A percentile compares a stretch with the other conserved stretches of the same genome.
These are phyloP conservation scores for Anser brachyrhynchus DNA, from an alignment of 2,113 vertebrate species.

Conservation along the genomic window DNA sequence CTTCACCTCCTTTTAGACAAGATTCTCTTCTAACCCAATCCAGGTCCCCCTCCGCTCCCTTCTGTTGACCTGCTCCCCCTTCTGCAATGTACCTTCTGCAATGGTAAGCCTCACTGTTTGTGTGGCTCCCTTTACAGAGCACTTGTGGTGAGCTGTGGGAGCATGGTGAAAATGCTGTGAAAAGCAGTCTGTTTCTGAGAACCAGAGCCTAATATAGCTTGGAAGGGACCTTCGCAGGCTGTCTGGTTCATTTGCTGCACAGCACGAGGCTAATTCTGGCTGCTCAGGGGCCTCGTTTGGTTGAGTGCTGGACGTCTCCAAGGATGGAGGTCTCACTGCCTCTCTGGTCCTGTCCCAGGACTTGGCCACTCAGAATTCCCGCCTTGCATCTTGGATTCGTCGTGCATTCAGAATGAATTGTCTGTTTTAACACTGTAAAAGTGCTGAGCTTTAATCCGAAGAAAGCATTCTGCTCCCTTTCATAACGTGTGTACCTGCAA, in stretches of 20 bases:
- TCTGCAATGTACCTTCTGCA: not conserved
- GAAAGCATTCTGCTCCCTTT: not conserved
- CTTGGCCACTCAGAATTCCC: not conserved
- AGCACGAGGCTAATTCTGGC: not conserved
- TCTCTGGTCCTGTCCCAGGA: not conserved
- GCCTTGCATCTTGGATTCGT: not conserved
- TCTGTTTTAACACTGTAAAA: not conserved
- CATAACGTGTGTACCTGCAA: not conserved
- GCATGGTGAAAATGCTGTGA: not conserved
- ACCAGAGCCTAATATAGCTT: not conserved
- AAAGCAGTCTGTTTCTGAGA: not conserved
- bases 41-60: not conserved
- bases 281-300: not conserved
- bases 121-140: not conserved
- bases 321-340: not conserved
- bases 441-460: not conserved
- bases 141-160: slow-evolving; percentile 17
- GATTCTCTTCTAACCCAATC: slow-evolving; percentile 10
- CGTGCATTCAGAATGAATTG: not conserved
- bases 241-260: not conserved
- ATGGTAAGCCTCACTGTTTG: not conserved
- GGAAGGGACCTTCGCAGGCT: slow-evolving; percentile 7
- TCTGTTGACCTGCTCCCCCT: not conserved
- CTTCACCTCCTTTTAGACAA: slow-evolving; percentile 47
- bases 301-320: not conserved